Evolutionary conservation across 2,113 vertebrate species (phyloP).

Genomic region (Microtus pennsylvanicus): DNA sequence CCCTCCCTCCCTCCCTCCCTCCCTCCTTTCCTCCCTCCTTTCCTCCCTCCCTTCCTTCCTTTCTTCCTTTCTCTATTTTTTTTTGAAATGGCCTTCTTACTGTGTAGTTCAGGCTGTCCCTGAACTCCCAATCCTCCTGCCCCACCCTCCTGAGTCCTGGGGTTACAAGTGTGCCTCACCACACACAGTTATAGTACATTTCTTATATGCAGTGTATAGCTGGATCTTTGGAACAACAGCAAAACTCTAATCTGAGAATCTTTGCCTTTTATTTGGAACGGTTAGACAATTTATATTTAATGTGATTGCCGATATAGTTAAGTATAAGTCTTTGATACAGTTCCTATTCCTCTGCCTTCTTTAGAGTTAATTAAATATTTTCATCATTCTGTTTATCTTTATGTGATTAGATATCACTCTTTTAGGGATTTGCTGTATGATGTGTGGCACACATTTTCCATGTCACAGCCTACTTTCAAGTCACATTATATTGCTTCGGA

Average conservation of each 20-base stretch:
- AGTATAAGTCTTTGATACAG: background rate
- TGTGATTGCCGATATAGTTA: background rate
- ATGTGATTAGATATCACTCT: slow-evolving; percentile 37
- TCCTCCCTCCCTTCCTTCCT: too few species aligned
- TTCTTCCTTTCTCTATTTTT: too few species aligned
- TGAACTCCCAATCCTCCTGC: background rate
- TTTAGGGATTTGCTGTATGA: background rate
- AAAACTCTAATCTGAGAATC: slow-evolving; percentile 39
- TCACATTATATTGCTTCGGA: background rate
- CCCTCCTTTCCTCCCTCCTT: fast-evolving
- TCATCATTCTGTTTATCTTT: slow-evolving; percentile 39
- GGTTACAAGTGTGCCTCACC: background rate
- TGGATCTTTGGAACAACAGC: background rate
- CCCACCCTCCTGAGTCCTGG: background rate
- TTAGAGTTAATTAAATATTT: slow-evolving; percentile 30
- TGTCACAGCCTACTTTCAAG: slow-evolving; percentile 8
- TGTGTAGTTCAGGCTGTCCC: background rate
- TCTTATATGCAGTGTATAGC: background rate
- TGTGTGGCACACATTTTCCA: slow-evolving; percentile 2
- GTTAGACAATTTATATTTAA: slow-evolving; percentile 52
- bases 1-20: too few species aligned
- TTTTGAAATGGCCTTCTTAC: background rate
- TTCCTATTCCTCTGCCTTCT: slow-evolving; percentile 27
- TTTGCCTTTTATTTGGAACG: slow-evolving; percentile 23
- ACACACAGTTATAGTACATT: background rate